Conservation (phyloP, 2,797 vertebrate species). For the Miichthys miiuy region DNA sequence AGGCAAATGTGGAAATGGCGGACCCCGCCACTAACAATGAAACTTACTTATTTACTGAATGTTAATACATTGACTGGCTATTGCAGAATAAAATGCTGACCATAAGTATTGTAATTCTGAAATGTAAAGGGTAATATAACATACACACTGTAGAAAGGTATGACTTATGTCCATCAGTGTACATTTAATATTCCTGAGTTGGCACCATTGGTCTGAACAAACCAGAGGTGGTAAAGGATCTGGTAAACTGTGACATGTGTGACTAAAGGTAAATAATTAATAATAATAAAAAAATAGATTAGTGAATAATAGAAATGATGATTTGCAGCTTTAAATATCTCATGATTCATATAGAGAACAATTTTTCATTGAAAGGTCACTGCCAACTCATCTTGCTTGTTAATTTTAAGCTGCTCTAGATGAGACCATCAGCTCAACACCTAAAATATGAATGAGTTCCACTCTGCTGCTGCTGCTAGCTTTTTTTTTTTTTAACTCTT, state of each 20-base stretch:
- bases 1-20: background rate
- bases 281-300: background rate
- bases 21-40: background rate
- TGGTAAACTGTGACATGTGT: background rate
- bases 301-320: background rate
- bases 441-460: conserved; percentile 19
- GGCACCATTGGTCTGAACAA: background rate
- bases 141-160: background rate
- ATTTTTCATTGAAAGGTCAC: conserved; percentile 1
- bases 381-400: background rate
- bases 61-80: background rate
- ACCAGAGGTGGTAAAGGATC: background rate
- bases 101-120: background rate
- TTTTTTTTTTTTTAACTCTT: conserved; percentile 1
- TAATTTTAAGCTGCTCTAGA: conserved; percentile 10
- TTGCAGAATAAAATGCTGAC: background rate
- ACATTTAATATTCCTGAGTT: background rate
- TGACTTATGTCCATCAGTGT: background rate
- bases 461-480: background rate
- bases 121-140: background rate
- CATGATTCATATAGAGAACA: background rate
- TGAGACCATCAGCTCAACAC: conserved; percentile 6
- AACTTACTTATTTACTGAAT: background rate
- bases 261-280: background rate
- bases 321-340: background rate